These are phyloP conservation scores for Caenorhabditis panamensis DNA, from an alignment of 2,888 invertebrate genomes.

Conservation along the genomic window DNA sequence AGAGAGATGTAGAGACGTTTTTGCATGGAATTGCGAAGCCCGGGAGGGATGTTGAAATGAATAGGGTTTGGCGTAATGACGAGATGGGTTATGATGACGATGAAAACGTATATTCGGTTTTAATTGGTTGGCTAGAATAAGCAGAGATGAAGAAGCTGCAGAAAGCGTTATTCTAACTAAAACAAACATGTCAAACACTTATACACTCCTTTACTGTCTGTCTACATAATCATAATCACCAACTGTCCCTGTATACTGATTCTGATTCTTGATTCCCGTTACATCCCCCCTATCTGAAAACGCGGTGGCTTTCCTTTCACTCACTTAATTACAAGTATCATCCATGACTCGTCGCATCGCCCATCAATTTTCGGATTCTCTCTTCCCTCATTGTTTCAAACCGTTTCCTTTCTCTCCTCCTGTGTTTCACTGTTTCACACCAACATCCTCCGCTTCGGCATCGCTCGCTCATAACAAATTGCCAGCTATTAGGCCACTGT, in stretches of 20 bases:
- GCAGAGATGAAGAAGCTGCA: slow-evolving; percentile 16
- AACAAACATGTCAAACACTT: background rate
- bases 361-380: slow-evolving; percentile 54
- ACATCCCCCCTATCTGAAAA: background rate
- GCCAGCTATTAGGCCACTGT: slow-evolving; percentile 59
- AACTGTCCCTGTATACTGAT: no score
- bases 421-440: slow-evolving; percentile 25
- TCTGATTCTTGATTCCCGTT: no score
- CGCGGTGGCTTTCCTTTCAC: background rate
- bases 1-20: no score
- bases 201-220: no score
- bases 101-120: slow-evolving; percentile 53
- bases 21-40: background rate
- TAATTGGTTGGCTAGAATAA: slow-evolving; percentile 57
- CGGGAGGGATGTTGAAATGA: slow-evolving; percentile 26
- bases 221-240: no score
- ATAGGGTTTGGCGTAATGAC: slow-evolving; percentile 44
- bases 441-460: slow-evolving; percentile 9
- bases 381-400: slow-evolving; percentile 45
- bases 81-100: slow-evolving; percentile 53
- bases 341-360: slow-evolving; percentile 32
- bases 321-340: slow-evolving; percentile 58
- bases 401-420: slow-evolving; percentile 4
- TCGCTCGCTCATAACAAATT: slow-evolving; percentile 50
- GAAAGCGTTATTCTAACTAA: background rate